Conservation (phyloP, 2,888 invertebrate species). For the Dryadula phaetusa region DNA sequence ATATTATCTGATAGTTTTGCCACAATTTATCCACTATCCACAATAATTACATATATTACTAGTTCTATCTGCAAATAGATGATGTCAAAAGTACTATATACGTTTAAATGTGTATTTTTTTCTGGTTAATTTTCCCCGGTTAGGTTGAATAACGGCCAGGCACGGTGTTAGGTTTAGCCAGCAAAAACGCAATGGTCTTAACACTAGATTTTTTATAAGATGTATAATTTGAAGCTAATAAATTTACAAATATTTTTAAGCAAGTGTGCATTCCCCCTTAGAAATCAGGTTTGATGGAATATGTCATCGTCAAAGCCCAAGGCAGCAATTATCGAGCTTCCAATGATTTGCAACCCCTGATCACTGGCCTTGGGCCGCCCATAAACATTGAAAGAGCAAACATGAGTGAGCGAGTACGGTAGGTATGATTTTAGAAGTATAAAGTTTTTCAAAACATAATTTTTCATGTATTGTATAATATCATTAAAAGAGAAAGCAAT, state of each 20-base stretch:
- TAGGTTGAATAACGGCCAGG: too few species aligned
- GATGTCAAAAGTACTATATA: too few species aligned
- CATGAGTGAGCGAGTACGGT: slow-evolving; percentile 43
- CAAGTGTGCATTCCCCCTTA: slow-evolving; percentile 28
- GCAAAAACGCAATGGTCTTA: too few species aligned
- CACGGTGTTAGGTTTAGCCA: too few species aligned
- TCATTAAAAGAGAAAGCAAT: too few species aligned
- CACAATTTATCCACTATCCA: too few species aligned
- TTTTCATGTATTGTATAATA: neutral
- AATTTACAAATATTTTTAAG: neutral
- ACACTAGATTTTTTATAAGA: neutral
- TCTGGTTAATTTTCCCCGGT: too few species aligned
- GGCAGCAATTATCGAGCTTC: slow-evolving; percentile 69
- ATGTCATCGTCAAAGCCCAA: slow-evolving; percentile 71
- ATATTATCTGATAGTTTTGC: too few species aligned
- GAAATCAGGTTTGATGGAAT: slow-evolving; percentile 71
- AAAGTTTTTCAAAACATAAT: neutral
- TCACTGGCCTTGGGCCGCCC: slow-evolving; percentile 64
- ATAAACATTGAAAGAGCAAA: slow-evolving; percentile 61
- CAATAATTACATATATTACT: too few species aligned
- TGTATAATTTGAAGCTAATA: neutral
- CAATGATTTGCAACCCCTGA: slow-evolving; percentile 71
- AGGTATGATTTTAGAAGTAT: neutral
- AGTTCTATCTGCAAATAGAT: too few species aligned
- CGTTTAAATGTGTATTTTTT: neutral